Base-by-base conservation (phyloP, 1,140 invertebrate genomes). In the Radopholus similis region DNA sequence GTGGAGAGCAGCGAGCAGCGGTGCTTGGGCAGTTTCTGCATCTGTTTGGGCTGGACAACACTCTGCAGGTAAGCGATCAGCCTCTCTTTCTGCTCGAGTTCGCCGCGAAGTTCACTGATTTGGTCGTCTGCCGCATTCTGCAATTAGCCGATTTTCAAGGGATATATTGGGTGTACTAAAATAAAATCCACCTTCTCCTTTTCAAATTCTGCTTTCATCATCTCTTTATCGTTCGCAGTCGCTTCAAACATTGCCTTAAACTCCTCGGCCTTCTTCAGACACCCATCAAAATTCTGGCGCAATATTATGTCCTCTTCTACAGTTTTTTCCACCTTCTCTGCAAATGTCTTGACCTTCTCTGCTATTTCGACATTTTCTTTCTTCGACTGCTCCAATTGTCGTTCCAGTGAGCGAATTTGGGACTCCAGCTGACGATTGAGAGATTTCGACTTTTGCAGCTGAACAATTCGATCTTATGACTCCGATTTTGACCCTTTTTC, bases 1-100 rank as follows among this genome's bases (percentile, higher is more conserved):
- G 64, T 38, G 30, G 70, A 71, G 18, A 71, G 51, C 9, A 71
- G 56, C 3, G 68, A 64, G n/a, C 68, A 74, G 8, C 35, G 9
- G 21, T 49, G 51, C 21, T 44, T 54, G 18, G 42, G 47, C 8
- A 75, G 58, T 54, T 72, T 72, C 38, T 70, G 71, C 30, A 58
- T 76, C 62, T 72, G 71, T 62, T 76, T 72, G 1, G 69, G 70
- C 42, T 72, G 72, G 21, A 75, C 53, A 26, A 57, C 53, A 38
- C 71, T 72, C 47, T 74, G 71, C 35, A 72, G 44, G 49, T 72
- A 72, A 5, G 47, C 65, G 34, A 68, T 53, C 15, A 72, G 40
- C 18, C 74, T 72, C 18, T 78, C 59, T 53, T 72, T 74, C 35
- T 72, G 71, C 40, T 58, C 73, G 15, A 72, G 28, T 9, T 74